Percentiles rank a stretch among this genome's conserved stretches.
Evolutionary conservation across 1,140 invertebrate genomes (phyloP).

Genomic region (Phymastichus coffea): DNA sequence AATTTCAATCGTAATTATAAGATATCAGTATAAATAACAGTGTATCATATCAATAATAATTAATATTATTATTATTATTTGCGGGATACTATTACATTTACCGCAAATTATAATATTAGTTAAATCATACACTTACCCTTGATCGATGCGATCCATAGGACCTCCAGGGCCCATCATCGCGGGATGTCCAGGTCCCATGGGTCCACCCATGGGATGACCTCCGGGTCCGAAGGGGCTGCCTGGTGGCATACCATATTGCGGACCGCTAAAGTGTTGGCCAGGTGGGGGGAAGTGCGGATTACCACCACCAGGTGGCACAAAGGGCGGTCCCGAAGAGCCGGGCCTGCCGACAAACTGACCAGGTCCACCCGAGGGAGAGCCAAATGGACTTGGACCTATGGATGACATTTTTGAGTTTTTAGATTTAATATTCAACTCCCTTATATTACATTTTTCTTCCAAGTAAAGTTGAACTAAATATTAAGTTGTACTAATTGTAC

Average conservation of each 20-base stretch:
- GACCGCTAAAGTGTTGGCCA: slow-evolving; percentile 64
- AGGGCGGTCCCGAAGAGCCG: slow-evolving; percentile 69
- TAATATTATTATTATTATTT: too few species aligned
- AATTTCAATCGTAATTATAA: too few species aligned
- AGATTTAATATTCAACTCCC: too few species aligned
- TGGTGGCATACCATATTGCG: slow-evolving; percentile 69
- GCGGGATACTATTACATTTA: too few species aligned
- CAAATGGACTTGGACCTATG: slow-evolving; percentile 61
- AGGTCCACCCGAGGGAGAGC: slow-evolving; percentile 66
- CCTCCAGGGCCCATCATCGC: slow-evolving; percentile 69
- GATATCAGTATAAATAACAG: too few species aligned
- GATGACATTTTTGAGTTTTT: too few species aligned
- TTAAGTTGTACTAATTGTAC: too few species aligned
- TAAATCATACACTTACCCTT: slow-evolving; percentile 69
- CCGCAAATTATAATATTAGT: too few species aligned
- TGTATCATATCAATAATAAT: too few species aligned
- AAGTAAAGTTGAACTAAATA: too few species aligned
- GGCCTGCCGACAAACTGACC: slow-evolving; percentile 66
- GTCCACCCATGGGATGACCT: slow-evolving; percentile 63
- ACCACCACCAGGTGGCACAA: slow-evolving; percentile 62
- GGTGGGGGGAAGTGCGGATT: slow-evolving; percentile 68
- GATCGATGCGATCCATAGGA: slow-evolving; percentile 70
- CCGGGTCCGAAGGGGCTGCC: slow-evolving; percentile 68
- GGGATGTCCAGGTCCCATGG: slow-evolving; percentile 62
- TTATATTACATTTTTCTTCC: too few species aligned